Evolutionary conservation across 2,113 vertebrate species (phyloP).

Genomic region (Cygnus atratus): DNA sequence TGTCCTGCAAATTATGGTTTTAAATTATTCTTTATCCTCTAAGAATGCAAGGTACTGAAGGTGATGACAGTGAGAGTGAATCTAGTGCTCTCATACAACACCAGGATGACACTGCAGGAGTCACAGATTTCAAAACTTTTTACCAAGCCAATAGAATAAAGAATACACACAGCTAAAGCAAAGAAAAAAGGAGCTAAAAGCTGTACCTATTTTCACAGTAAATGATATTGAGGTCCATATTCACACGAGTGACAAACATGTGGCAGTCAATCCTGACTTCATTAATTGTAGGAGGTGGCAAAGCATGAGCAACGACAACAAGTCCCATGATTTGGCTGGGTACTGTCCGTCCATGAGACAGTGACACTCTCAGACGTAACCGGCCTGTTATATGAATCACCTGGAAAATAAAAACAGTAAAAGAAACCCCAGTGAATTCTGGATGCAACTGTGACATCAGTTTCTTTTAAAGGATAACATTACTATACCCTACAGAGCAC

Average conservation of each 20-base stretch:
- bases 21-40: neutral
- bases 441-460: neutral
- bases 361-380: slow-evolving; percentile 91
- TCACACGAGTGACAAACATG: slow-evolving; percentile 98
- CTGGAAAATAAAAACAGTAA: slow-evolving; percentile 77
- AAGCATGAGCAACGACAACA: slow-evolving; percentile 95
- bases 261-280: slow-evolving; percentile 99
- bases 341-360: slow-evolving; percentile 91
- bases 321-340: slow-evolving; percentile 98
- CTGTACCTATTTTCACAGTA: slow-evolving; percentile 99
- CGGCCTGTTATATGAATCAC: slow-evolving; percentile 97
- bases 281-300: slow-evolving; percentile 98
- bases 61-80: neutral
- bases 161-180: neutral
- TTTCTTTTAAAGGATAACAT: slow-evolving; percentile 44
- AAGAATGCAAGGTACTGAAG: neutral
- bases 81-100: neutral
- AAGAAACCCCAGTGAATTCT: slow-evolving; percentile 57
- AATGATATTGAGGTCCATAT: slow-evolving; percentile 99
- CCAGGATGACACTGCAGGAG: neutral
- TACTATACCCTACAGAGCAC: neutral
- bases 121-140: neutral
- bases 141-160: neutral
- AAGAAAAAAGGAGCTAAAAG: slow-evolving; percentile 49
- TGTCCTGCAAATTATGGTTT: neutral